These are phyloP conservation scores for Alca torda DNA, from an alignment of 2,797 vertebrate genomes.

Conservation along the genomic window DNA sequence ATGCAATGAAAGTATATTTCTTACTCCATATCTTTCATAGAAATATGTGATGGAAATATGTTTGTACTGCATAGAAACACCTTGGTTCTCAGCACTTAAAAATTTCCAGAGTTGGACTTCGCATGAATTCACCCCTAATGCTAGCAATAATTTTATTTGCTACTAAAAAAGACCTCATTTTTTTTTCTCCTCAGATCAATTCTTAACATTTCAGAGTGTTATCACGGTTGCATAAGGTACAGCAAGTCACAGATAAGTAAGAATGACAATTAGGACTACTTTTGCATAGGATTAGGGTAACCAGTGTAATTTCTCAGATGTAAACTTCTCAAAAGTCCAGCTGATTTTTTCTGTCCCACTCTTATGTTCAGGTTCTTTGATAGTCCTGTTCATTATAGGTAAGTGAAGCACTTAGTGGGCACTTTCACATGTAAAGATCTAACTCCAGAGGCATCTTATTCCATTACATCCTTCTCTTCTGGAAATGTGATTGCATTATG, in stretches of 20 bases:
- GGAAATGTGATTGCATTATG: background rate
- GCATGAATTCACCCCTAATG: background rate
- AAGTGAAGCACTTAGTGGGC: background rate
- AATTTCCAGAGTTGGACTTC: background rate
- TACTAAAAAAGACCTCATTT: background rate
- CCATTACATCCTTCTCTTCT: background rate
- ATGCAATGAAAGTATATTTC: background rate
- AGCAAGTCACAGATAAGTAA: background rate
- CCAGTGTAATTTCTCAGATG: background rate
- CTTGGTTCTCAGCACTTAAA: background rate
- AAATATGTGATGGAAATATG: background rate
- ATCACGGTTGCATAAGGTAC: background rate
- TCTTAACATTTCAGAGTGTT: background rate
- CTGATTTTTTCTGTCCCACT: background rate
- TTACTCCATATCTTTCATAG: background rate
- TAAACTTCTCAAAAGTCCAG: background rate
- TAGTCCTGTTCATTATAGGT: background rate
- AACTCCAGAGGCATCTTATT: background rate
- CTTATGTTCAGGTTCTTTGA: background rate
- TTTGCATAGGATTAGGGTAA: background rate
- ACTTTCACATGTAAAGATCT: background rate
- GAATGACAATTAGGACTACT: background rate
- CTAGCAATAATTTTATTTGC: background rate
- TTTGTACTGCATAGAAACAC: background rate
- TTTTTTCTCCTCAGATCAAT: background rate